These are phyloP conservation scores for Sthenelais limicola DNA, from an alignment of 2,888 invertebrate species.

Conservation along the genomic window DNA sequence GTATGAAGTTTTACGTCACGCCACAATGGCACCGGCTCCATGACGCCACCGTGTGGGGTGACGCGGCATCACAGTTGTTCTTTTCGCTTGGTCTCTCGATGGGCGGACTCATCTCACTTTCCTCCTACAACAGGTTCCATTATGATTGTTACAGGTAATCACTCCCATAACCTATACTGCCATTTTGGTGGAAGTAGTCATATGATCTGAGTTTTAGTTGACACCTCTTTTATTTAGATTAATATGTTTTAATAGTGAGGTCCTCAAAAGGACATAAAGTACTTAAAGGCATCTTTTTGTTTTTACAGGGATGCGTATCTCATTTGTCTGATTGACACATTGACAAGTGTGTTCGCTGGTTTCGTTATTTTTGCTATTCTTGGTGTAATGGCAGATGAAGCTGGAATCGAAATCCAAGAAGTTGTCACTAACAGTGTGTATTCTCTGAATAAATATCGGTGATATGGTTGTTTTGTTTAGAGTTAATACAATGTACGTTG, in stretches of 20 bases:
- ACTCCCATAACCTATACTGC: no score
- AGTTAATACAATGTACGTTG: no score
- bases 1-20: slow-evolving; percentile 57
- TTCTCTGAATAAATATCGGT: no score
- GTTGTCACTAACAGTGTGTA: slow-evolving; percentile 45
- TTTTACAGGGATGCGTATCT: slow-evolving; percentile 66
- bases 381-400: slow-evolving; percentile 67
- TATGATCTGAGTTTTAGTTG: not conserved
- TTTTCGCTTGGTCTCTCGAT: slow-evolving; percentile 48
- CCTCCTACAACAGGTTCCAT: slow-evolving; percentile 49
- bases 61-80: slow-evolving; percentile 49
- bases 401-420: slow-evolving; percentile 36
- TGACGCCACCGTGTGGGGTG: slow-evolving; percentile 47
- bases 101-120: slow-evolving; percentile 48
- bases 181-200: no score
- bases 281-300: not conserved
- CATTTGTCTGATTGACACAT: slow-evolving; percentile 64
- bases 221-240: not conserved
- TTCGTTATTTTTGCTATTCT: slow-evolving; percentile 70
- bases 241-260: no score
- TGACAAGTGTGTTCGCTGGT: slow-evolving; percentile 66
- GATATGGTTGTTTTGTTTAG: no score
- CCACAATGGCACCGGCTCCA: slow-evolving; percentile 44
- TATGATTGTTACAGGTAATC: slow-evolving; percentile 54
- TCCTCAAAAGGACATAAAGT: no score